Conservation (phyloP, 2,888 invertebrate genomes). For the Athetis lepigone region DNA sequence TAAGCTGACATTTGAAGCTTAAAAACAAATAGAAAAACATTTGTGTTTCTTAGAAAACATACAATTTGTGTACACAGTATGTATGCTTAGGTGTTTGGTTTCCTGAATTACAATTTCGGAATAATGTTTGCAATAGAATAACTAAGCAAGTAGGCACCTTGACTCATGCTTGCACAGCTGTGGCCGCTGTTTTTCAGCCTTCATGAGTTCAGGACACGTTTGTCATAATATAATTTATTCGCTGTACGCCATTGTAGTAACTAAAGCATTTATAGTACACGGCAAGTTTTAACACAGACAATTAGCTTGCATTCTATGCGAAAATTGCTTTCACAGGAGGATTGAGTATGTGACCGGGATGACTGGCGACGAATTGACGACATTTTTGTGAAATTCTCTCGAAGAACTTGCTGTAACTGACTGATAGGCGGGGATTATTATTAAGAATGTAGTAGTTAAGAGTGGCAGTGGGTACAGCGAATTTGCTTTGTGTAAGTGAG, state of each 20-base stretch:
- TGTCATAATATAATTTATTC: conserved; percentile 58
- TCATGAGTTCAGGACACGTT: conserved; percentile 46
- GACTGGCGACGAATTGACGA: no score
- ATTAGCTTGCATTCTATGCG: no score
- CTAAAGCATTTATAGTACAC: no score
- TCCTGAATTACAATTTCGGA: conserved; percentile 39
- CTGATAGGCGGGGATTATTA: no score
- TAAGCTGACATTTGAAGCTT: conserved; percentile 12
- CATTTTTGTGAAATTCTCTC: no score
- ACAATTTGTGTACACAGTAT: background rate
- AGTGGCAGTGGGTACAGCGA: no score
- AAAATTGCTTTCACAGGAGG: no score
- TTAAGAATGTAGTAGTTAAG: no score
- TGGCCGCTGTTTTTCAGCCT: conserved; percentile 59
- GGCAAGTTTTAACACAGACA: no score
- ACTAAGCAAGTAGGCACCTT: conserved; percentile 26
- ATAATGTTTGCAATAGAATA: conserved; percentile 42
- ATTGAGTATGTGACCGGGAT: no score
- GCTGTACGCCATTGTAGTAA: conserved; percentile 43
- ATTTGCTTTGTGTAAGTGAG: no score
- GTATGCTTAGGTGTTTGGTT: conserved; percentile 26
- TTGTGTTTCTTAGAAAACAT: conserved; percentile 26
- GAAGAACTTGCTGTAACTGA: no score
- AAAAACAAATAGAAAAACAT: conserved; percentile 4
- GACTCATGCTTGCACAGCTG: conserved; percentile 60